Percentiles rank a stretch among this genome's conserved stretches.
Conservation (phyloP, 2,113 vertebrate species). For the Urocitellus parryii region DNA sequence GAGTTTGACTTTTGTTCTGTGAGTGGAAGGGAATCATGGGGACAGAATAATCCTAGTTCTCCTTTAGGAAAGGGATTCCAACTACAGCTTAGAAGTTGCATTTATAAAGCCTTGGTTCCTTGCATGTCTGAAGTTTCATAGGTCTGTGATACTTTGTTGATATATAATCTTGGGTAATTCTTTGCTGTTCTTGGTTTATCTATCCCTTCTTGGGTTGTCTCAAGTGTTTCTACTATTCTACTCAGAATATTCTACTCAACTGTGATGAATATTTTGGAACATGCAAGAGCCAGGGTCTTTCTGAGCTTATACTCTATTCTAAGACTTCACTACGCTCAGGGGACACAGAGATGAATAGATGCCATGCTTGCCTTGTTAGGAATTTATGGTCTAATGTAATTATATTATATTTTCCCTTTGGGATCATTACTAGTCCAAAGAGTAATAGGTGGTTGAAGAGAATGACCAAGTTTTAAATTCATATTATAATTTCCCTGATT, state of each 20-base stretch:
- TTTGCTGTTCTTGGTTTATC: background rate
- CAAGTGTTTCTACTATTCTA: constrained; percentile 30
- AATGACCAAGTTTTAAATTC: constrained; percentile 29
- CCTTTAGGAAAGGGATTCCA: background rate
- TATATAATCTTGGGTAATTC: background rate
- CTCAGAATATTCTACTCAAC: background rate
- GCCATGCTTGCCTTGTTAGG: background rate
- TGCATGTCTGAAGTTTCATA: background rate
- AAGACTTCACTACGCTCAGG: background rate
- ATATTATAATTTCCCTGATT: background rate
- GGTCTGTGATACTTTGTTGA: background rate
- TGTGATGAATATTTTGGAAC: constrained; percentile 16
- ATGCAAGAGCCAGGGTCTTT: background rate
- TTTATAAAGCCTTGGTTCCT: background rate
- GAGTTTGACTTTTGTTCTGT: background rate
- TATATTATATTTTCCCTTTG: background rate
- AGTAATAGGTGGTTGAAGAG: background rate
- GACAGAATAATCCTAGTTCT: background rate
- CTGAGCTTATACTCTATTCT: background rate
- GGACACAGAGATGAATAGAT: background rate
- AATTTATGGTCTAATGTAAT: background rate
- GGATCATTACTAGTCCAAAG: background rate
- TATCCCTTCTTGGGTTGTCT: background rate
- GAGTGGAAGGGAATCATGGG: background rate
- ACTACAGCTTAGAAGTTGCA: background rate